phyloP scores from a whole-genome alignment of 2,113 vertebrate genomes.

The Scortum barcoo region DNA sequence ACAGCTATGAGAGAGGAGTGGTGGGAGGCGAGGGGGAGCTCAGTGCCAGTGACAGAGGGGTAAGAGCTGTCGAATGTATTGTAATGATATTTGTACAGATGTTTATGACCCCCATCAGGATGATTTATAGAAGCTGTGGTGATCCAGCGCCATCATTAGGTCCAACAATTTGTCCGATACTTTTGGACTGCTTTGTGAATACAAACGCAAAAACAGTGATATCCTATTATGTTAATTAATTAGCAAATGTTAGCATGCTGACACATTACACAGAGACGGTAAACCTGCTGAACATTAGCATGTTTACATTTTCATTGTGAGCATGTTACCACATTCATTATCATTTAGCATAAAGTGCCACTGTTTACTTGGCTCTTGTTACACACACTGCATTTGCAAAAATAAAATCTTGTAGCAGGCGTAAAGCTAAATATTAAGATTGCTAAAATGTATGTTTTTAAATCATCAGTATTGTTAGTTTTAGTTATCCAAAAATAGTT shows the following conservation, averaged over 20 bases:
- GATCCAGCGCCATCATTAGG: not conserved
- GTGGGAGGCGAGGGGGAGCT: slow-evolving; percentile 85
- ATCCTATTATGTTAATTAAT: not conserved
- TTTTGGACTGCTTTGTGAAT: not conserved
- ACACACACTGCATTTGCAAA: too few species aligned
- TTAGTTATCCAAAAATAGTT: too few species aligned
- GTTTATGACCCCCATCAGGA: not conserved
- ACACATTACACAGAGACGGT: not conserved
- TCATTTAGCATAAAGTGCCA: too few species aligned
- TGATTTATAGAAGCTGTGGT: not conserved
- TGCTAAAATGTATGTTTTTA: too few species aligned
- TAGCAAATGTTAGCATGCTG: not conserved
- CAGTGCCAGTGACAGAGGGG: slow-evolving; percentile 86
- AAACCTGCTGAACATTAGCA: not conserved
- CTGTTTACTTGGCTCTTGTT: not conserved
- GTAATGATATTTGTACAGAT: not conserved
- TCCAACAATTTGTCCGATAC: not conserved
- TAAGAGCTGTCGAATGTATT: slow-evolving; percentile 48
- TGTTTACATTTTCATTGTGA: not conserved
- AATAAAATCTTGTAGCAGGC: too few species aligned
- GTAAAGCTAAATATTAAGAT: too few species aligned
- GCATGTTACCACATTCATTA: too few species aligned
- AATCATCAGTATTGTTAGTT: too few species aligned
- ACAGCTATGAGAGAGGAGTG: slow-evolving; percentile 97
- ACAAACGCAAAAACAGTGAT: too few species aligned